A percentile compares a stretch with the other conserved stretches of the same genome.
These are phyloP conservation scores for Campylomormyrus numenius DNA, from an alignment of 2,113 vertebrate species.

Conservation along the genomic window DNA sequence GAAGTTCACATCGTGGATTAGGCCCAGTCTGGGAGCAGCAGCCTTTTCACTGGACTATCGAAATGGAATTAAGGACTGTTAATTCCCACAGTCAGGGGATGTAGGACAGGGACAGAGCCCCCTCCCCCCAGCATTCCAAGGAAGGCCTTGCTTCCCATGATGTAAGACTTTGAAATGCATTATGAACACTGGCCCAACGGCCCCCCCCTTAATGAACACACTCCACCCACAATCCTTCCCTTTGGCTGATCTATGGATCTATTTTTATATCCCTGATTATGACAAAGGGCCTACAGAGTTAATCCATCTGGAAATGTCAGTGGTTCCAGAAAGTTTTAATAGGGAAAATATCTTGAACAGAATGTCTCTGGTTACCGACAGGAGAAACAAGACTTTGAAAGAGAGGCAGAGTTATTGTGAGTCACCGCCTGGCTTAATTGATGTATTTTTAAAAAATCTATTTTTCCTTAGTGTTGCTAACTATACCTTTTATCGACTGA, in stretches of 20 bases:
- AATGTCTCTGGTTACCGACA: background rate
- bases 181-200: background rate
- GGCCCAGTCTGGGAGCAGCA: background rate
- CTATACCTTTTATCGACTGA: background rate
- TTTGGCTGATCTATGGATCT: background rate
- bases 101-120: background rate
- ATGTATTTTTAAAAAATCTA: background rate
- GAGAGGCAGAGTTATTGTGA: background rate
- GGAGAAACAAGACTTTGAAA: background rate
- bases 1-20: background rate
- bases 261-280: background rate
- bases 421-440: background rate
- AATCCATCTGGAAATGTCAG: background rate
- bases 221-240: background rate
- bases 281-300: background rate
- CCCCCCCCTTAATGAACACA: background rate
- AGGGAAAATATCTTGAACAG: background rate
- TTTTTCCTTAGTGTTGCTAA: background rate
- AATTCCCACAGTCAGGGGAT: background rate
- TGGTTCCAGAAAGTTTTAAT: background rate
- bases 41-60: background rate
- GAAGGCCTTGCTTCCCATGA: background rate
- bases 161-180: slow-evolving; percentile 7
- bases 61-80: background rate
- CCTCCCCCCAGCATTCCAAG: background rate